These are phyloP conservation scores for Drosophila helvetica DNA, from an alignment of 2,888 invertebrate species.

Conservation along the genomic window DNA sequence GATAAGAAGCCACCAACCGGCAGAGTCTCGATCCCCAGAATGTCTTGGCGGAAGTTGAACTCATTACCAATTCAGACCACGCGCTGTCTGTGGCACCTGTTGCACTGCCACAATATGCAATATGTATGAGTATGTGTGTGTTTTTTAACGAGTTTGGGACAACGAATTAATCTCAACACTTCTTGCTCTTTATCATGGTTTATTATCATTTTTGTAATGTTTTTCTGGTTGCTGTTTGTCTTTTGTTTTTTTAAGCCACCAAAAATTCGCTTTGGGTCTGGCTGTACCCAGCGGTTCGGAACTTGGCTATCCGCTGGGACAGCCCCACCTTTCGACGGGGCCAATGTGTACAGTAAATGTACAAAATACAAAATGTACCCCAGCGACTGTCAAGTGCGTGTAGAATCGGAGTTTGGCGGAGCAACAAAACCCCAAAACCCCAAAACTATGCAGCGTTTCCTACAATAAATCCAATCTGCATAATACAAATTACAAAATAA, in stretches of 20 bases:
- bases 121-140: too few species aligned
- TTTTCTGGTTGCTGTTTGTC: constrained; percentile 17
- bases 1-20: background rate
- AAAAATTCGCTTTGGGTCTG: constrained; percentile 8
- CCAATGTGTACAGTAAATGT: background rate
- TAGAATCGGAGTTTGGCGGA: too few species aligned
- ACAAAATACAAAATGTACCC: too few species aligned
- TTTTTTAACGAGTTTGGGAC: constrained; percentile 9
- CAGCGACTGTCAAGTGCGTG: too few species aligned
- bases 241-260: constrained; percentile 13
- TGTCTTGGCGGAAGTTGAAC: constrained; percentile 62
- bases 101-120: constrained; percentile 21
- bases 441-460: background rate
- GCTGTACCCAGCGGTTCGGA: background rate
- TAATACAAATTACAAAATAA: too few species aligned
- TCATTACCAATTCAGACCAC: constrained; percentile 71
- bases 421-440: too few species aligned
- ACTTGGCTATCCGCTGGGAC: background rate
- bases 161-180: background rate
- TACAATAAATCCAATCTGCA: too few species aligned
- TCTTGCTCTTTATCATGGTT: constrained; percentile 24
- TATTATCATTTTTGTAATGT: constrained; percentile 19
- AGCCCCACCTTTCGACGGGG: background rate
- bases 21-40: constrained; percentile 5
- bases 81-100: constrained; percentile 42